Evolutionary conservation across 2,888 invertebrate species (phyloP), one percentile per base, ranked within the genome.

Genomic region (Gryllus longicercus): DNA sequence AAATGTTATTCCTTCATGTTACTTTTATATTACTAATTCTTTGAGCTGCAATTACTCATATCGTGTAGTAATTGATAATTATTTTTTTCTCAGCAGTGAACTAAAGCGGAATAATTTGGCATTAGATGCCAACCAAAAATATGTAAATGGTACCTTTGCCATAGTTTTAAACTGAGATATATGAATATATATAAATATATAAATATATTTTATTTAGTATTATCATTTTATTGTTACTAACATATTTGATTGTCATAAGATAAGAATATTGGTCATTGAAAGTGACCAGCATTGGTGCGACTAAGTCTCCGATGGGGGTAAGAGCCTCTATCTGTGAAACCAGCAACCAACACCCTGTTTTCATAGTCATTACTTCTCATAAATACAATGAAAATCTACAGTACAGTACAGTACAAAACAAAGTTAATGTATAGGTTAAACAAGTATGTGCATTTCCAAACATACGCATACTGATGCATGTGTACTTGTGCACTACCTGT

Each of bases 151-250:
- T 80, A 78, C 74, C 74, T 78, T 16, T 77, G 75, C 80, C 80
- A 80, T 80, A 77, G 51, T 50, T 80, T 80, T 23, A 79, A 80
- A 78, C 77, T 77, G 74, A 78, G 77, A 80, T 77, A 51, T 74
- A 75, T 51, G 51, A 79, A 77, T n/a, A 79, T 77, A 78, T 78
- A 78, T 51, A 51, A 51, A 80, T 80, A 78, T 78, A 78, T 51
- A 51, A 51, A 80, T 80, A 80, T 80, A 80, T 80, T 80, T 80
- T 80, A 80, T 80, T 80, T 80, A 80, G 80, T 80, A 78, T 80
- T 80, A 75, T 78, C 18, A 76, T 79, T 80, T 80, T 74, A 77
- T 75, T 50, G 75, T 80, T 80, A 80, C 80, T 80, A 80, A 80
- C 80, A 80, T 49, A 25, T 78, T 79, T 79, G 74, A 76, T 38